phyloP scores from a whole-genome alignment of 2,797 vertebrate species.

The Threskiornis aethiopicus region DNA sequence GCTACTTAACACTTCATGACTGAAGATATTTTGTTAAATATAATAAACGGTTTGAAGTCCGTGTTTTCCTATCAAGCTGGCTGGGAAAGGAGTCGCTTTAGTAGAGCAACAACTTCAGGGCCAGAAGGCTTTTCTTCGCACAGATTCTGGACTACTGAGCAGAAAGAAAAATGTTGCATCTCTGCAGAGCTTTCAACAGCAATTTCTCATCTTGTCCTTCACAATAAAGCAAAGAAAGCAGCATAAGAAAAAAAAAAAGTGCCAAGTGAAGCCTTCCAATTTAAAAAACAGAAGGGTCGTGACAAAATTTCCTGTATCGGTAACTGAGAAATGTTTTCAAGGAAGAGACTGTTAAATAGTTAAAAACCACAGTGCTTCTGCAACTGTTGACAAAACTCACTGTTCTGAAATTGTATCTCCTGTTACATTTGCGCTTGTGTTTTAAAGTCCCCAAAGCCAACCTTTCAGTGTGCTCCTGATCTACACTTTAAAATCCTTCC shows the following conservation, averaged over 20 bases:
- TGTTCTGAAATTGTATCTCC: neutral
- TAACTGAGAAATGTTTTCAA: conserved; percentile 7
- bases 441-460: neutral
- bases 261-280: neutral
- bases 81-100: neutral
- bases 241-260: neutral
- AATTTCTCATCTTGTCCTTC: neutral
- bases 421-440: neutral
- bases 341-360: neutral
- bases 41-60: neutral
- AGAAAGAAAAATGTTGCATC: neutral
- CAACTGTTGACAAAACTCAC: neutral
- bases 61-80: neutral
- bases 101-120: neutral
- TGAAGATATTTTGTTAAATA: neutral
- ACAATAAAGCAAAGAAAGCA: neutral
- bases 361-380: neutral
- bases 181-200: neutral
- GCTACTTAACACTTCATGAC: neutral
- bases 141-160: neutral
- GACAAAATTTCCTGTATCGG: neutral
- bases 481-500: neutral
- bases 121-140: neutral
- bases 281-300: neutral
- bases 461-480: neutral